Conservation (phyloP, 1,140 invertebrate species). For the Odontomachus brunneus region DNA sequence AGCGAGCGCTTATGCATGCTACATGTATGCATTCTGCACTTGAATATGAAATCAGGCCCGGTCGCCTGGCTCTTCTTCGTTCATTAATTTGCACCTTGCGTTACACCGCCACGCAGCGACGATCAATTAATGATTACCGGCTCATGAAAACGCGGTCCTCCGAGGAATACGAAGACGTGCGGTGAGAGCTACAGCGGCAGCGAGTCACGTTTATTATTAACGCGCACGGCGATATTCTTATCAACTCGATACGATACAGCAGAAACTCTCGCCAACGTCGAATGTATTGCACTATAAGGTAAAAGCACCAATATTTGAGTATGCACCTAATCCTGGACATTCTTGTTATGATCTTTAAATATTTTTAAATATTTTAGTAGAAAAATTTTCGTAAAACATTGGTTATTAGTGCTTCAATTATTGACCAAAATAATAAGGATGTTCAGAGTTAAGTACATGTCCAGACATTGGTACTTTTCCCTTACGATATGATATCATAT, state of each 20-base stretch:
- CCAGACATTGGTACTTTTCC: too few relatives aligned
- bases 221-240: slow-evolving; percentile 19
- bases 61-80: slow-evolving; percentile 46
- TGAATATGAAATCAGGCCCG: slow-evolving; percentile 57
- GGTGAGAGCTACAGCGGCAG: slow-evolving; percentile 36
- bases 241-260: slow-evolving; percentile 16
- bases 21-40: slow-evolving; percentile 39
- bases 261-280: too few relatives aligned
- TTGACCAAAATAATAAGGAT: too few relatives aligned
- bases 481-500: slow-evolving; percentile 10
- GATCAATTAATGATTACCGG: slow-evolving; percentile 59
- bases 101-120: slow-evolving; percentile 49
- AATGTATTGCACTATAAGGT: too few relatives aligned
- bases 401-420: too few relatives aligned
- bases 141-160: slow-evolving; percentile 49
- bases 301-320: too few relatives aligned
- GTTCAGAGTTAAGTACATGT: too few relatives aligned
- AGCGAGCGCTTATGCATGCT: slow-evolving; percentile 1
- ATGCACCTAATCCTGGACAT: too few relatives aligned
- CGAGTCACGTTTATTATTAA: slow-evolving; percentile 55
- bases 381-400: too few relatives aligned
- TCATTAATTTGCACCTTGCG: slow-evolving; percentile 60
- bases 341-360: too few relatives aligned
- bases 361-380: too few relatives aligned
- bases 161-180: slow-evolving; percentile 37